Conservation (phyloP, 1,140 invertebrate genomes). For the Idris sp. region DNA sequence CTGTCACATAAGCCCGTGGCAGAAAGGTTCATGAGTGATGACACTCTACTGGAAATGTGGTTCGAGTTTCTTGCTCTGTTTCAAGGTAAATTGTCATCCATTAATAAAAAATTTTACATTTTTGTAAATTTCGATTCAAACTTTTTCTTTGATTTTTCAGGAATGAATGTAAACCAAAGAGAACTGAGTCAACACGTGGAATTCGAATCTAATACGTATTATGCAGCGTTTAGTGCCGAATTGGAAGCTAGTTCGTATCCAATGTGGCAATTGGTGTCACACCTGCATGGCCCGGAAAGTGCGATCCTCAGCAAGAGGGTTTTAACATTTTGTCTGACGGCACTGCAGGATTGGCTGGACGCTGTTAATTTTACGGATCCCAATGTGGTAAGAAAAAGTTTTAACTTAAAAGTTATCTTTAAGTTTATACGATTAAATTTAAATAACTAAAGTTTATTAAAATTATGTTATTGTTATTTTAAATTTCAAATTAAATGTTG, state of each 20-base stretch:
- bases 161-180: constrained; percentile 85
- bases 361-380: constrained; percentile 86
- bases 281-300: constrained; percentile 87
- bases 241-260: constrained; percentile 96
- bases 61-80: constrained; percentile 95
- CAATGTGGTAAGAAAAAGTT: constrained; percentile 83
- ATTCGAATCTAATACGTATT: constrained; percentile 97
- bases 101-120: not conserved
- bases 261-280: constrained; percentile 96
- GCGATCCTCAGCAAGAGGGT: constrained; percentile 86
- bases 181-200: constrained; percentile 95
- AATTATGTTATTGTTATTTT: too few relatives aligned
- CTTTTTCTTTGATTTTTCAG: constrained; percentile 23
- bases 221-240: constrained; percentile 97
- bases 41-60: constrained; percentile 94
- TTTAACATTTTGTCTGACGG: constrained; percentile 84
- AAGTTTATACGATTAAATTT: too few relatives aligned
- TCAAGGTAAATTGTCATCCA: constrained; percentile 83
- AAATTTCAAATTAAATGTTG: too few relatives aligned
- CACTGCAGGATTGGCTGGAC: constrained; percentile 91
- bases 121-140: not conserved
- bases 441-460: too few relatives aligned
- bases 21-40: constrained; percentile 91
- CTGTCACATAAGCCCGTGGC: constrained; percentile 94
- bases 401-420: too few relatives aligned